Conservation (phyloP, 2,888 invertebrate species). For the Drosophila paucipuncta region DNA sequence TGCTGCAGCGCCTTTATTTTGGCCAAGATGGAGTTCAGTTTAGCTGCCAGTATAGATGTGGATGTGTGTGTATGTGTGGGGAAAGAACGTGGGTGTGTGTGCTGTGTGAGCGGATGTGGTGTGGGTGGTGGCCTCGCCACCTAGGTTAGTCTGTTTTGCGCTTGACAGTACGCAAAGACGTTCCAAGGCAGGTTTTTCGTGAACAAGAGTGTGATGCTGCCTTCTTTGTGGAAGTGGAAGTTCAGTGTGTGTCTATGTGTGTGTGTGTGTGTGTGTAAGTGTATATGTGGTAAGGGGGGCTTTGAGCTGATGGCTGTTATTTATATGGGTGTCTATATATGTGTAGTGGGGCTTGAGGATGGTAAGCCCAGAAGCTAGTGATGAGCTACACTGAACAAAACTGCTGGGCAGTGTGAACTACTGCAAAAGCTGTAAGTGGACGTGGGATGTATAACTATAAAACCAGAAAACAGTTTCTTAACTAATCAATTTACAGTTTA, state of each 20-base stretch:
- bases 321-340: constrained; percentile 50
- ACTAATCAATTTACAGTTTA: neutral
- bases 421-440: neutral
- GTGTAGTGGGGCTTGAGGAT: constrained; percentile 17
- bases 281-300: constrained; percentile 19
- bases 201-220: constrained; percentile 23
- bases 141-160: constrained; percentile 74
- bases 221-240: constrained; percentile 9
- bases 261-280: constrained; percentile 12
- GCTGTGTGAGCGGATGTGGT: constrained; percentile 37
- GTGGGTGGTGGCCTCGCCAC: constrained; percentile 61
- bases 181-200: constrained; percentile 68
- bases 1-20: constrained; percentile 66
- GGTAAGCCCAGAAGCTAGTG: constrained; percentile 41
- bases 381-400: constrained; percentile 47
- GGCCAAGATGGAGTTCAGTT: constrained; percentile 79
- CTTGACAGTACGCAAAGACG: constrained; percentile 77
- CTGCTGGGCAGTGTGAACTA: neutral
- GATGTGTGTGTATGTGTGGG: constrained; percentile 37
- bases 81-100: constrained; percentile 29
- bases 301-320: constrained; percentile 73
- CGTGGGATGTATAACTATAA: neutral
- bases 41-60: constrained; percentile 44
- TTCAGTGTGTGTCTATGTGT: constrained; percentile 5
- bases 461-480: too few species aligned